Evolutionary conservation across 2,113 vertebrate genomes (phyloP).

Genomic region (Otus sunia): DNA sequence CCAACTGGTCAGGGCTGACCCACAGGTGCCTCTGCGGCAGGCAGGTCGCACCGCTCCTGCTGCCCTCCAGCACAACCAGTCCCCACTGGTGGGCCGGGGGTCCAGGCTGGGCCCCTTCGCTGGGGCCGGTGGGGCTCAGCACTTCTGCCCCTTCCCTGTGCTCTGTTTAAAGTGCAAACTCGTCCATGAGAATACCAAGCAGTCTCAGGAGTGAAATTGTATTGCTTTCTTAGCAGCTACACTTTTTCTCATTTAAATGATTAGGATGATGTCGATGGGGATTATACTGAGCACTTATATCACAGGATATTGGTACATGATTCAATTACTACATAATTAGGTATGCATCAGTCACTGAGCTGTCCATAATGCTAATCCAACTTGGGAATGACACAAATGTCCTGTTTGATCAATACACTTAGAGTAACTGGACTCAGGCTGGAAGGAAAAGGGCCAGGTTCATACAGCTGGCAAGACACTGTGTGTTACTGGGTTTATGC

Average conservation of each 20-base stretch:
- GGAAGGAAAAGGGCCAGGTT: neutral
- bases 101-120: no score
- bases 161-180: neutral
- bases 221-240: neutral
- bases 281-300: neutral
- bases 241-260: neutral
- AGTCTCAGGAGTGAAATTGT: neutral
- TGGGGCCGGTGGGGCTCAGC: accelerated
- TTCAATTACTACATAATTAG: neutral
- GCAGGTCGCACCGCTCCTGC: no score
- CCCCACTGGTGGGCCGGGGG: no score
- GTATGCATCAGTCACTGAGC: neutral
- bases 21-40: no score
- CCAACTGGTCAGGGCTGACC: neutral
- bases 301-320: neutral
- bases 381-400: neutral
- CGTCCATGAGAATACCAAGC: neutral
- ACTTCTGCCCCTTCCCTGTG: neutral
- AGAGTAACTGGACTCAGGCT: neutral
- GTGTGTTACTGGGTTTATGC: neutral
- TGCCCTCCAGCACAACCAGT: no score
- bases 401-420: neutral
- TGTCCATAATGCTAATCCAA: neutral
- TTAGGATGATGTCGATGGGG: neutral
- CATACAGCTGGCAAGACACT: neutral